These are phyloP conservation scores for Ciconia stormi DNA, from an alignment of 2,113 vertebrate genomes.

Conservation along the genomic window DNA sequence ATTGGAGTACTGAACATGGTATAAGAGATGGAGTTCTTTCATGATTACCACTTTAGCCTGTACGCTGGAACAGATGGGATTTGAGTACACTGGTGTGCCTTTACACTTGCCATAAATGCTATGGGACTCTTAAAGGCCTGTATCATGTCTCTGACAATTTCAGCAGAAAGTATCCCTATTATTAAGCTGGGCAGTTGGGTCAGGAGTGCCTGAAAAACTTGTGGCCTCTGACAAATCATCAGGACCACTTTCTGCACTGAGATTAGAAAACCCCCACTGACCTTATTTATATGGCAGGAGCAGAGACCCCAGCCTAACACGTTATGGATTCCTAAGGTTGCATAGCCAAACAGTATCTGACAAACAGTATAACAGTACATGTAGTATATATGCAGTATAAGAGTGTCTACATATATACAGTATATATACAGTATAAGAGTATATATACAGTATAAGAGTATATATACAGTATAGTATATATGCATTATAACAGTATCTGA, in stretches of 20 bases:
- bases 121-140: neutral
- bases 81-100: neutral
- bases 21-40: neutral
- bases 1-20: neutral
- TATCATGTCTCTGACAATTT: neutral
- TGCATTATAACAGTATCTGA: neutral
- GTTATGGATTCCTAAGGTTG: neutral
- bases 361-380: neutral
- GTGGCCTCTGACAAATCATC: neutral
- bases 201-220: neutral
- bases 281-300: neutral
- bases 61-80: neutral
- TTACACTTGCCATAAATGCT: neutral
- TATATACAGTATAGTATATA: too few relatives aligned
- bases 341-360: neutral
- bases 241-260: neutral
- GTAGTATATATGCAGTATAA: too few relatives aligned
- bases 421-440: too few relatives aligned
- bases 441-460: too few relatives aligned
- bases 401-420: too few relatives aligned
- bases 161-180: neutral
- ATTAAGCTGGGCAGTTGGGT: neutral
- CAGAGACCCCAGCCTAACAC: neutral
- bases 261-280: neutral
- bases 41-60: fast-evolving